Conservation (phyloP, 2,888 invertebrate species). For the Lasioglossum villosulum region DNA sequence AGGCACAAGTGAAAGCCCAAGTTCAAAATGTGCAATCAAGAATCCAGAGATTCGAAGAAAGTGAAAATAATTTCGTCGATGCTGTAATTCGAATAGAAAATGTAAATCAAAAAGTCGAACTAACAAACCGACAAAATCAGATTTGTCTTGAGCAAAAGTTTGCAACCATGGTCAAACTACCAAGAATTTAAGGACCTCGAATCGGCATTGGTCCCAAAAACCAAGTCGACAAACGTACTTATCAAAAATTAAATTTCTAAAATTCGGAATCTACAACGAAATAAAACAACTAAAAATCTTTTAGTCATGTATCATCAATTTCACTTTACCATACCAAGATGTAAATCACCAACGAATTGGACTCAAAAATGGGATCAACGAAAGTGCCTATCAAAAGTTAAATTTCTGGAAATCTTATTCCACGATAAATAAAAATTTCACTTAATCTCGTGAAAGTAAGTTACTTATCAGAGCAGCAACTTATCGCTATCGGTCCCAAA, state of each 20-base stretch:
- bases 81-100: neutral
- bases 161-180: neutral
- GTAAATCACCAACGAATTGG: neutral
- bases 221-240: neutral
- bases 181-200: neutral
- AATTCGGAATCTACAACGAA: neutral
- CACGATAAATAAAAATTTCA: neutral
- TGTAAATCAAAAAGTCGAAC: neutral
- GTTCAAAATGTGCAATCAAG: neutral
- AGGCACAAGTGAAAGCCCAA: neutral
- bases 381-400: neutral
- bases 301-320: neutral
- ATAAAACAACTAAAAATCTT: neutral
- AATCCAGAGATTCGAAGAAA: neutral
- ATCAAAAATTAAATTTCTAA: neutral
- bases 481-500: neutral
- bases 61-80: neutral
- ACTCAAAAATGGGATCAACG: neutral
- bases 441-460: neutral
- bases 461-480: no score
- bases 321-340: neutral
- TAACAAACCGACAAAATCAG: neutral
- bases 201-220: neutral
- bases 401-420: neutral
- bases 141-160: neutral